A percentile compares a stretch with the other conserved stretches of the same genome.
These are phyloP conservation scores for Pyrocephalus nanus DNA, from an alignment of 2,797 vertebrate genomes.

Conservation along the genomic window DNA sequence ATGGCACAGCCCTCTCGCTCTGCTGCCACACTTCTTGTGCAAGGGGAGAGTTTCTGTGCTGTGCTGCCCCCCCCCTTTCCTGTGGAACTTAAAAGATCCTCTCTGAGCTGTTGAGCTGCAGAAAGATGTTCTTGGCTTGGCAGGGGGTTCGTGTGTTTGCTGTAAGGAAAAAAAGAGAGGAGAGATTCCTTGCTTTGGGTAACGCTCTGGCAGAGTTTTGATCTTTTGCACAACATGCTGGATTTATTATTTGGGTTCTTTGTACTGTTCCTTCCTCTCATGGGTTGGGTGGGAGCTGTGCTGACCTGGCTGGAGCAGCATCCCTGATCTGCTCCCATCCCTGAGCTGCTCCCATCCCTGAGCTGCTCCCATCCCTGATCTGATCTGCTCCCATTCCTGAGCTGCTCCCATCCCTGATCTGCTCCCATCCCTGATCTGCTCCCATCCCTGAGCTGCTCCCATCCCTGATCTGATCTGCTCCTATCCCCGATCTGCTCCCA, in stretches of 20 bases:
- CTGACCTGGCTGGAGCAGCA: not conserved
- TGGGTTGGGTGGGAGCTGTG: not conserved
- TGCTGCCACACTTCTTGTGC: not conserved
- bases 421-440: not conserved
- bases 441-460: not conserved
- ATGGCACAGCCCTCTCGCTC: not conserved
- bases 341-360: not conserved
- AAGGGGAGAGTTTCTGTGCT: not conserved
- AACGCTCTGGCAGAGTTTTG: not conserved
- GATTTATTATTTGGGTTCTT: not conserved
- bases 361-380: not conserved
- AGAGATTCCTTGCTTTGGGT: not conserved
- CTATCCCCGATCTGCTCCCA: not conserved
- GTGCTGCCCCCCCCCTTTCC: not conserved
- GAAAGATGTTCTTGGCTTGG: not conserved
- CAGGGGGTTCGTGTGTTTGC: not conserved
- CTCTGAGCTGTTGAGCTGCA: not conserved
- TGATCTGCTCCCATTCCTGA: not conserved
- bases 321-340: not conserved
- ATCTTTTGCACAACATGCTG: not conserved
- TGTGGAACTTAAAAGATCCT: not conserved
- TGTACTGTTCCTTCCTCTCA: not conserved
- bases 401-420: not conserved
- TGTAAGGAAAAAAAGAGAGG: not conserved
- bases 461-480: not conserved